A percentile compares a stretch with the other conserved stretches of the same genome.
phyloP scores from a whole-genome alignment of 2,888 invertebrate species.

The Apodemia hepburni region DNA sequence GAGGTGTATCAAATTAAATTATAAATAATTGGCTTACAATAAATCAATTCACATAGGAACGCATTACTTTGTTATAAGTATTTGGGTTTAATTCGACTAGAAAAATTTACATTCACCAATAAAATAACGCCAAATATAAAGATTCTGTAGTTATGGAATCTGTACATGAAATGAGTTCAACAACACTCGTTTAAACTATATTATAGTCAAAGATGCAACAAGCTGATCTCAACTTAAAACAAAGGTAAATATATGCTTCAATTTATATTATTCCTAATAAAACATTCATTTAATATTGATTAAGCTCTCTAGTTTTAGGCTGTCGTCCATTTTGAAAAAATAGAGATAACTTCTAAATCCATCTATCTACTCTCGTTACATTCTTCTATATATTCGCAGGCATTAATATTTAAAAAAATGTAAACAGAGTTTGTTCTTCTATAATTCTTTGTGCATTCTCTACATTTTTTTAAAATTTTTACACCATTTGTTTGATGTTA shows the following conservation, averaged over 20 bases:
- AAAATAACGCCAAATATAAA: constrained; percentile 48
- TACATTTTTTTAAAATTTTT: constrained; percentile 10
- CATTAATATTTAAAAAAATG: not conserved
- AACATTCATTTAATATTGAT: constrained; percentile 69
- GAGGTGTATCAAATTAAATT: constrained; percentile 54
- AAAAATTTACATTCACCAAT: constrained; percentile 52
- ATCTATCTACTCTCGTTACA: not conserved
- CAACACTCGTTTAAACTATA: constrained; percentile 54
- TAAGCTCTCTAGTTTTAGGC: constrained; percentile 79
- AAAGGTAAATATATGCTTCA: constrained; percentile 70
- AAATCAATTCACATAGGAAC: constrained; percentile 62
- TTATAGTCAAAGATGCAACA: constrained; percentile 66
- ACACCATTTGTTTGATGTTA: not conserved
- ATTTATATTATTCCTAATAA: constrained; percentile 71
- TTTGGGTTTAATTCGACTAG: constrained; percentile 72
- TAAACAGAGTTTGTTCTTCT: not conserved
- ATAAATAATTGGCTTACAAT: constrained; percentile 30
- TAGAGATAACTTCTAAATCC: constrained; percentile 33
- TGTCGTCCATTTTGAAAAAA: constrained; percentile 59
- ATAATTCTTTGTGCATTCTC: constrained; percentile 26
- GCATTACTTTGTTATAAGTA: constrained; percentile 55
- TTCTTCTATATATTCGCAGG: not conserved
- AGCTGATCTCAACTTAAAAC: constrained; percentile 72
- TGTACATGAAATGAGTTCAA: constrained; percentile 34
- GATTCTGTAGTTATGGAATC: constrained; percentile 48